Percentiles rank a stretch among this genome's conserved stretches.
Conservation (phyloP, 1,140 invertebrate genomes). For the Drosophila pruinosa region DNA sequence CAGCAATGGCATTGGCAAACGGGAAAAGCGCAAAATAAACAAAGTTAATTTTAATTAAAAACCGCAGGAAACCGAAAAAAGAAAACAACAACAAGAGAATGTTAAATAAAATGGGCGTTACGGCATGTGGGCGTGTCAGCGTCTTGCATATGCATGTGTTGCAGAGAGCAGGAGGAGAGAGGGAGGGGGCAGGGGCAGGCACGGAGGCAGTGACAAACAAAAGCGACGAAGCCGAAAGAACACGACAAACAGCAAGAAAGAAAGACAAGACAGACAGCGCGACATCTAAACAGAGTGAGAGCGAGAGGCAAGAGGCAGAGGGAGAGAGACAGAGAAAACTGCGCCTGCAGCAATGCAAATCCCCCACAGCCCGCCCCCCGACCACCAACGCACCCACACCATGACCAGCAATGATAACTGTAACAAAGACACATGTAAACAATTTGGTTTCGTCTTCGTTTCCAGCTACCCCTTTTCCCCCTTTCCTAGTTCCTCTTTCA, state of each 20-base stretch:
- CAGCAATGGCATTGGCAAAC: conserved; percentile 38
- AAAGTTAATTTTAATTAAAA: conserved; percentile 82
- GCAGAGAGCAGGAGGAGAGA: neutral
- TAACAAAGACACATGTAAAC: conserved; percentile 79
- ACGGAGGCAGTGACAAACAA: conserved; percentile 17
- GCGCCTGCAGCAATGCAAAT: conserved; percentile 26
- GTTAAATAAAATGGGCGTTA: conserved; percentile 74
- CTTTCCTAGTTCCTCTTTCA: too few relatives aligned
- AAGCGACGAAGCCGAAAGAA: conserved; percentile 18
- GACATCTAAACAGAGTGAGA: neutral
- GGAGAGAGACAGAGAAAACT: conserved; percentile 8
- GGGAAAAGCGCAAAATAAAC: conserved; percentile 75
- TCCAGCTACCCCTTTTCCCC: neutral
- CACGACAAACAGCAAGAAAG: conserved; percentile 15
- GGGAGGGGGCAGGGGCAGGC: neutral
- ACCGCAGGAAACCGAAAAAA: conserved; percentile 70
- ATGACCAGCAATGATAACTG: conserved; percentile 65
- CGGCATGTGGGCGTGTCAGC: conserved; percentile 26
- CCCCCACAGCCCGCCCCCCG: neutral
- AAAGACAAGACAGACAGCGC: neutral
- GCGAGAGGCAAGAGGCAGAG: neutral
- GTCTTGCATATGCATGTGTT: conserved; percentile 56
- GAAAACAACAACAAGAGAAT: conserved; percentile 40
- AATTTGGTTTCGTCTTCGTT: conserved; percentile 66
- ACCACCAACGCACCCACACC: neutral